These are phyloP conservation scores for Holcopasites calliopsidis DNA, from an alignment of 1,140 invertebrate species.

Conservation along the genomic window DNA sequence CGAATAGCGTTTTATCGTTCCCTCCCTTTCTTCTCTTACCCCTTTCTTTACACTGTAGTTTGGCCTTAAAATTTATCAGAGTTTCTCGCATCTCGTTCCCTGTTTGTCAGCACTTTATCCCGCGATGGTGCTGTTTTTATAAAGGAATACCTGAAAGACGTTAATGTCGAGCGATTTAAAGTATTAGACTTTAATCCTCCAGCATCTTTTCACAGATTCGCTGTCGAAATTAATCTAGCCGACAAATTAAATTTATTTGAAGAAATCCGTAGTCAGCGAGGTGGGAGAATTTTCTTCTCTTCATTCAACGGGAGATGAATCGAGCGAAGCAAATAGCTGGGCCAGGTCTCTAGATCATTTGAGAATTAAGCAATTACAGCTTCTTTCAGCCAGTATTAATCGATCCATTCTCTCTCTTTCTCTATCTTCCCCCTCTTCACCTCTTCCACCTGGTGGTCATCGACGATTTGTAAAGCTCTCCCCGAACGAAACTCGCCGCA, in stretches of 20 bases:
- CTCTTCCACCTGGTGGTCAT: not conserved
- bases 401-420: not conserved
- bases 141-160: not conserved
- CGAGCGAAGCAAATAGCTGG: constrained; percentile 16
- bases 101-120: not conserved
- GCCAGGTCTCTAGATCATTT: not conserved
- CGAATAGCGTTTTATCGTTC: not conserved
- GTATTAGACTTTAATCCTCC: constrained; percentile 8
- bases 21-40: not conserved
- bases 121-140: not conserved
- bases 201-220: constrained; percentile 29
- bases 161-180: constrained; percentile 19
- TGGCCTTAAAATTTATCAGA: not conserved
- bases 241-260: constrained; percentile 36
- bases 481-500: not conserved
- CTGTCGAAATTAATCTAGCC: constrained; percentile 28
- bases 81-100: not conserved
- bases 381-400: constrained; percentile 11
- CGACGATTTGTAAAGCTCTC: not conserved
- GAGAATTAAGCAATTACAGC: constrained; percentile 47
- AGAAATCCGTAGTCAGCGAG: too few relatives aligned
- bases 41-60: not conserved
- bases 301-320: constrained; percentile 31
- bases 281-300: not conserved
- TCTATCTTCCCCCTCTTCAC: not conserved